A percentile compares a stretch with the other conserved stretches of the same genome.
Conservation (phyloP, 1,140 invertebrate species). For the Drosophila bifasciata region DNA sequence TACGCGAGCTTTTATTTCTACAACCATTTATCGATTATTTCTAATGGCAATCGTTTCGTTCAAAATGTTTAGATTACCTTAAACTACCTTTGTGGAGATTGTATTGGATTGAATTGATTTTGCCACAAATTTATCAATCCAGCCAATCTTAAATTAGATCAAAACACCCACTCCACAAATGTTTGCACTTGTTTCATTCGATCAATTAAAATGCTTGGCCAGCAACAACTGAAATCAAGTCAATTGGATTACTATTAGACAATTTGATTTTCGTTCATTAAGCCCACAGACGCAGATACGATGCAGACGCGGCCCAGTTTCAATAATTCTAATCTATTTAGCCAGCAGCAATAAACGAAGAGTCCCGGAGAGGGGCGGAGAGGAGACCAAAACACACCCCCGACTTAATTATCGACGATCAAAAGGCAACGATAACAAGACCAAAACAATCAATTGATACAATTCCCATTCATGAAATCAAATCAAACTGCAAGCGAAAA, state of each 20-base stretch:
- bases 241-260: constrained; percentile 67
- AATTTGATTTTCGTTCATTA: constrained; percentile 76
- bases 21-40: too few species aligned
- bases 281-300: constrained; percentile 16
- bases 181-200: constrained; percentile 10
- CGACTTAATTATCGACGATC: constrained; percentile 77
- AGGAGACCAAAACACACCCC: constrained; percentile 56
- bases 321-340: constrained; percentile 74
- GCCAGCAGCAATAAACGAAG: constrained; percentile 5
- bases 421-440: constrained; percentile 78
- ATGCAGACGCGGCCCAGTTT: constrained; percentile 43
- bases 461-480: constrained; percentile 79
- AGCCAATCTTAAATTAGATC: too few species aligned
- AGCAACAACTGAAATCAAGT: constrained; percentile 41
- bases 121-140: too few species aligned
- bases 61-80: too few species aligned
- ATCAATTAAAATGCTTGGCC: constrained; percentile 38
- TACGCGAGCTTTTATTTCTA: too few species aligned
- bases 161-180: not conserved
- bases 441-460: constrained; percentile 82
- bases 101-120: too few species aligned
- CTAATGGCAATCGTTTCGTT: too few species aligned
- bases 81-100: too few species aligned
- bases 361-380: constrained; percentile 3
- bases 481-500: constrained; percentile 77